These are phyloP conservation scores for Merluccius polli DNA, from an alignment of 2,797 vertebrate species.

Conservation along the genomic window DNA sequence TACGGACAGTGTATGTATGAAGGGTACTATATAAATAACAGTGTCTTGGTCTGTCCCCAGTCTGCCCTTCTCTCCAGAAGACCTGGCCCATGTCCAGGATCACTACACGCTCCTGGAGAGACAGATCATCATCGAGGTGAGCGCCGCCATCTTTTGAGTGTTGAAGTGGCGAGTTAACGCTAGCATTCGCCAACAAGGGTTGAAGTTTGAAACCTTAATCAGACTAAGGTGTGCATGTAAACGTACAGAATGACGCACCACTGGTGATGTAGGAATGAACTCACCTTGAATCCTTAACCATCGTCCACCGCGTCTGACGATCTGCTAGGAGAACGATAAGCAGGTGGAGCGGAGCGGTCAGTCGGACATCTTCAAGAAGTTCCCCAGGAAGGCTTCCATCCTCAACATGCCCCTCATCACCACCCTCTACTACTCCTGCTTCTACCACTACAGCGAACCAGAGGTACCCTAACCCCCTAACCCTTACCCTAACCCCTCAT, in stretches of 20 bases:
- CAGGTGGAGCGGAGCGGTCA: slow-evolving; percentile 78
- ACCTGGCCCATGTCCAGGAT: slow-evolving; percentile 82
- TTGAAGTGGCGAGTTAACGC: too few species aligned
- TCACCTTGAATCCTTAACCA: not conserved
- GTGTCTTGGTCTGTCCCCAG: slow-evolving; percentile 38
- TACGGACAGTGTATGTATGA: not conserved
- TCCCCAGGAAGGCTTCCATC: slow-evolving; percentile 89
- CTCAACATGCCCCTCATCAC: slow-evolving; percentile 93
- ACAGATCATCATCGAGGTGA: slow-evolving; percentile 95
- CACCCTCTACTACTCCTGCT: slow-evolving; percentile 92
- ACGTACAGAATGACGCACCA: not conserved
- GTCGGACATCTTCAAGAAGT: slow-evolving; percentile 84
- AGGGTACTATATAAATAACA: not conserved
- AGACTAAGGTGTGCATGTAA: not conserved
- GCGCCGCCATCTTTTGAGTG: slow-evolving; percentile 11
- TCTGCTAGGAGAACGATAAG: slow-evolving; percentile 78
- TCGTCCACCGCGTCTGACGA: not conserved
- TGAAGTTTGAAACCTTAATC: not conserved
- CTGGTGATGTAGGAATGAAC: not conserved
- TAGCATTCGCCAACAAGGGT: not conserved
- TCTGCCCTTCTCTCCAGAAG: slow-evolving; percentile 84
- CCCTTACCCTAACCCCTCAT: not conserved
- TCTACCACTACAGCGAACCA: slow-evolving; percentile 89
- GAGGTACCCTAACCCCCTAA: slow-evolving; percentile 70
- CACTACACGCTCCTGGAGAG: slow-evolving; percentile 92